Evolutionary conservation across 2,113 vertebrate species (phyloP), one percentile per base, ranked within the genome.

Genomic region (Ciconia maguari): DNA sequence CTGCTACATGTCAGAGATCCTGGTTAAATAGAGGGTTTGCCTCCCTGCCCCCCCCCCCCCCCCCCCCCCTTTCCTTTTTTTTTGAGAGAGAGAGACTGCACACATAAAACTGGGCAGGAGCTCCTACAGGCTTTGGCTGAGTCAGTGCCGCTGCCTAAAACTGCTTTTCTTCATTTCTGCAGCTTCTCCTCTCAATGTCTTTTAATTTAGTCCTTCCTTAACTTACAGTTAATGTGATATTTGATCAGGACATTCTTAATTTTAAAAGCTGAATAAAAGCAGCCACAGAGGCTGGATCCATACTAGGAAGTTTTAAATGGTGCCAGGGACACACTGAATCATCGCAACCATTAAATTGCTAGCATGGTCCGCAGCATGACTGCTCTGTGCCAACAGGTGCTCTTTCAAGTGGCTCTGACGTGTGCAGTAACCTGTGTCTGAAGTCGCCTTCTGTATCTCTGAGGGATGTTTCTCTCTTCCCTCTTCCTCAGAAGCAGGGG

Each of bases 71-170:
- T 29, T 29, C 46, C 4, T 10, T 27, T 58, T 27, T 49, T 55
- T 36, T 38, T 27, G 12, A 30, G 36, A 34, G 78, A 51, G 69
- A n/a, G 21, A 51, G 69, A 49, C 22, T 51, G 17, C 15, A 49
- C 20, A 10, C 4, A 2, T 52, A 36, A 69, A 86, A 87, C 19
- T 58, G 22, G 19, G 29, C 27, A 65, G 30, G 24, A 88, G 30
- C 57, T 90, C 30, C 65, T 85, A 22, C 26, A 83, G 51, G 38
- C 38, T 94, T 78, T 77, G 49, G 7, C 46, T 58, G 46, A 74
- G n/a, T 83, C 64, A 74, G 36, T 0, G 1, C 49, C 0, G 0
- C 54, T 88, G n/a, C n/a, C 49, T 70, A 30, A 83, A 92, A 54
- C 26, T 62, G 32, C 38, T 58, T 92, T 49, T 64, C 26, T 78